These are phyloP conservation scores for Nephrotoma appendiculata DNA, from an alignment of 2,888 invertebrate species.

Conservation along the genomic window DNA sequence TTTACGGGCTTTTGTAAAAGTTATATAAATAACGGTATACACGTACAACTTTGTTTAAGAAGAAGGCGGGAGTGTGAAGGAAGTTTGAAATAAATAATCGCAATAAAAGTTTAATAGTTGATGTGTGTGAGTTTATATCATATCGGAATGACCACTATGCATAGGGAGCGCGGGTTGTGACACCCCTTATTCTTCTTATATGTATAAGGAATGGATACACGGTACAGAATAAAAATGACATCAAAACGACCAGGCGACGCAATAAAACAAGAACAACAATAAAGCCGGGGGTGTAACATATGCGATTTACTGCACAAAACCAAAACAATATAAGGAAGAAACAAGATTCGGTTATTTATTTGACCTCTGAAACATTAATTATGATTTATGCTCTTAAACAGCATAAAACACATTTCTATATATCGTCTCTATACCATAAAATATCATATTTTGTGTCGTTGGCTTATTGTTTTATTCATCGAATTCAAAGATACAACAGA, in stretches of 20 bases:
- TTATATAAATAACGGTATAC: not conserved
- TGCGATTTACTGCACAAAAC: not conserved
- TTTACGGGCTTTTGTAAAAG: not conserved
- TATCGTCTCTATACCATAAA: not conserved
- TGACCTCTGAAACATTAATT: conserved; percentile 4
- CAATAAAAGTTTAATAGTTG: not conserved
- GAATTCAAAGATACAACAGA: not conserved
- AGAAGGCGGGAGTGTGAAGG: not conserved
- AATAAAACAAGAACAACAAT: not conserved
- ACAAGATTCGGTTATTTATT: conserved; percentile 2
- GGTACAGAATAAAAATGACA: not conserved
- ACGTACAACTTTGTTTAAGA: not conserved
- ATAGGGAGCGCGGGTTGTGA: not conserved
- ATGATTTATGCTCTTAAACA: not conserved
- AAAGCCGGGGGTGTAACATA: not conserved
- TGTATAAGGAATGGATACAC: not conserved
- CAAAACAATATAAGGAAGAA: not conserved
- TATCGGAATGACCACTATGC: not conserved
- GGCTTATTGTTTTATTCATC: not conserved
- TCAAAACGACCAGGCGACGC: not conserved
- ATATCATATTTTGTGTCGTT: not conserved
- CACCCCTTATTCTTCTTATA: not conserved
- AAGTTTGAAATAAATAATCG: not conserved
- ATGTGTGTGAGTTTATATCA: not conserved
- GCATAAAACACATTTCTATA: not conserved